Evolutionary conservation across 64 coral and sea anemone genomes (phyloP).

Genomic region (Astreopora myriophthalma): DNA sequence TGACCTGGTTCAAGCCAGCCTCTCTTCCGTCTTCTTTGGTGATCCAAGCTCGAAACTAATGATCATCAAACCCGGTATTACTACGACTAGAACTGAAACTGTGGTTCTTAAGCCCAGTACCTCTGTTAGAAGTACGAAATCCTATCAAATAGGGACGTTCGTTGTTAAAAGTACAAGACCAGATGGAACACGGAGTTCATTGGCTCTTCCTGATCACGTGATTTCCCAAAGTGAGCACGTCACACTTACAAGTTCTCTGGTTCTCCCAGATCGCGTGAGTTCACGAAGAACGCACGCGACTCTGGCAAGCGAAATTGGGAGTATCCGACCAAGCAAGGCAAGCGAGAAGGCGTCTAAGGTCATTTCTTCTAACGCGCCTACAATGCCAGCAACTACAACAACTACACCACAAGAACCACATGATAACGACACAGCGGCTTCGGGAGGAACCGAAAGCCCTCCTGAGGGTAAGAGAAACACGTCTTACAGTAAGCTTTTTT

Average conservation of each 20-base stretch:
- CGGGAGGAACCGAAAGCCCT: not conserved
- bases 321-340: not conserved
- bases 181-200: not conserved
- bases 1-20: not conserved
- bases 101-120: not conserved
- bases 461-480: not conserved
- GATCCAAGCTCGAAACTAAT: not conserved
- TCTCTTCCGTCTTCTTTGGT: not conserved
- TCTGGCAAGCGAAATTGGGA: not conserved
- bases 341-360: not conserved
- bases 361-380: not conserved
- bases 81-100: not conserved
- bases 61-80: not conserved
- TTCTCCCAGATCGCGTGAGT: not conserved
- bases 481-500: not conserved
- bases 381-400: not conserved
- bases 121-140: not conserved
- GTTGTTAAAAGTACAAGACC: not conserved
- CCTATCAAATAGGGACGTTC: not conserved
- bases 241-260: not conserved
- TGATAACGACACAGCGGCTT: not conserved
- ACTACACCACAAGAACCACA: not conserved
- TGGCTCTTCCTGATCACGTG: not conserved
- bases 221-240: not conserved
- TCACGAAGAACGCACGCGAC: not conserved